Evolutionary conservation across 2,797 vertebrate species (phyloP).

Genomic region (Yasuhikotakia modesta): DNA sequence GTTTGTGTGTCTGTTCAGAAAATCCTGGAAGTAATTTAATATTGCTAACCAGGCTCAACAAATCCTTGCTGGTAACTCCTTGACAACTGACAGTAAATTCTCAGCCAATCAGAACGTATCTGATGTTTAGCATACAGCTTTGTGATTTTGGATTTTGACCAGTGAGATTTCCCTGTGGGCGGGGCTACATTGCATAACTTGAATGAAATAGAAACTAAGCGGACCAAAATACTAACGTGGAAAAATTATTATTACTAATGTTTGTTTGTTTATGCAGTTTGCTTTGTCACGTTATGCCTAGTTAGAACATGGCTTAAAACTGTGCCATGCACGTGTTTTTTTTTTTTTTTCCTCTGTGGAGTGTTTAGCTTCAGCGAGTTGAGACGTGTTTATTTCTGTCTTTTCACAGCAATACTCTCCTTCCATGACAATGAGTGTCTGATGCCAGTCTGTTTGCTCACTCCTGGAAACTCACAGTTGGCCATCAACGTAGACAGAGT

Average conservation of each 20-base stretch:
- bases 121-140: too few species aligned
- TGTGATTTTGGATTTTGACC: too few species aligned
- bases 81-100: too few species aligned
- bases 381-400: slow-evolving; percentile 47
- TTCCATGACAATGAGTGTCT: slow-evolving; percentile 99
- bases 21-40: background rate
- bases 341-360: background rate
- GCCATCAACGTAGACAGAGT: slow-evolving; percentile 50
- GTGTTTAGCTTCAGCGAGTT: background rate
- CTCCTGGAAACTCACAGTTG: slow-evolving; percentile 75
- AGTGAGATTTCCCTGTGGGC: too few species aligned
- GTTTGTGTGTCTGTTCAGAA: background rate
- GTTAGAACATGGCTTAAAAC: background rate
- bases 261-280: too few species aligned
- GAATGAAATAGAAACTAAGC: background rate
- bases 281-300: background rate
- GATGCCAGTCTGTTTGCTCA: slow-evolving; percentile 85
- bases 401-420: slow-evolving; percentile 90
- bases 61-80: too few species aligned
- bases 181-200: background rate
- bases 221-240: background rate
- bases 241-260: background rate
- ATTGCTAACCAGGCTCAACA: too few species aligned
- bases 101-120: too few species aligned
- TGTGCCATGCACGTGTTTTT: background rate